phyloP scores from a whole-genome alignment of 2,888 invertebrate genomes.

The Coleophora flavipennella region DNA sequence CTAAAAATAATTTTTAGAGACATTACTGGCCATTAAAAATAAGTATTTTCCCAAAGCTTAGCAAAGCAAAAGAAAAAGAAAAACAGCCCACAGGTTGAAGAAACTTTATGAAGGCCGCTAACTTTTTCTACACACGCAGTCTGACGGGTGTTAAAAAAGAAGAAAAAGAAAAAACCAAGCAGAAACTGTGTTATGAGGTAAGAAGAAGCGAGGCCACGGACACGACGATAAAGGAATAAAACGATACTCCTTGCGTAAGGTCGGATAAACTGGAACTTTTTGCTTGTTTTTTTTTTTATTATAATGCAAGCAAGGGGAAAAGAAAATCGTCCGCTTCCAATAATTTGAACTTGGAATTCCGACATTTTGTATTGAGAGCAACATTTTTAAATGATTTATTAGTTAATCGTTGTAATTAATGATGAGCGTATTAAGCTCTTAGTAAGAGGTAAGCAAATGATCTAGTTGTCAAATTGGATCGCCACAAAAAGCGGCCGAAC shows the following conservation, averaged over 20 bases:
- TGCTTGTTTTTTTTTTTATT: constrained; percentile 29
- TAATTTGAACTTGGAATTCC: no score
- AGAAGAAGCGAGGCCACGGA: constrained; percentile 62
- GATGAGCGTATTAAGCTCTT: background rate
- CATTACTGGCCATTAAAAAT: no score
- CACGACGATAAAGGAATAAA: constrained; percentile 66
- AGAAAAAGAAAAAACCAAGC: constrained; percentile 24
- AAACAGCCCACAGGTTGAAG: no score
- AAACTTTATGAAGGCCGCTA: background rate
- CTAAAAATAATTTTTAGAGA: no score
- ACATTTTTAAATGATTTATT: background rate
- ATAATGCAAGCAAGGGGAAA: constrained; percentile 26
- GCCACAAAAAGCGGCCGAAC: constrained; percentile 32
- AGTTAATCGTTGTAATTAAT: no score
- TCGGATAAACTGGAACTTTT: constrained; percentile 49
- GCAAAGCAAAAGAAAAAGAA: no score
- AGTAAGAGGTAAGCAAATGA: constrained; percentile 19
- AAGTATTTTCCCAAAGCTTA: no score
- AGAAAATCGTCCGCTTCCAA: constrained; percentile 31
- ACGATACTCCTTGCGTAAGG: constrained; percentile 55
- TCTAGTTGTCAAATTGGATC: constrained; percentile 34
- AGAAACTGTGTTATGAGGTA: constrained; percentile 71
- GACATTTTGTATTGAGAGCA: background rate
- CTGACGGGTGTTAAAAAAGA: constrained; percentile 23
- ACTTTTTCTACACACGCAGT: constrained; percentile 34